Evolutionary conservation across 2,797 vertebrate species (phyloP).

Genomic region (Florisuga fusca): DNA sequence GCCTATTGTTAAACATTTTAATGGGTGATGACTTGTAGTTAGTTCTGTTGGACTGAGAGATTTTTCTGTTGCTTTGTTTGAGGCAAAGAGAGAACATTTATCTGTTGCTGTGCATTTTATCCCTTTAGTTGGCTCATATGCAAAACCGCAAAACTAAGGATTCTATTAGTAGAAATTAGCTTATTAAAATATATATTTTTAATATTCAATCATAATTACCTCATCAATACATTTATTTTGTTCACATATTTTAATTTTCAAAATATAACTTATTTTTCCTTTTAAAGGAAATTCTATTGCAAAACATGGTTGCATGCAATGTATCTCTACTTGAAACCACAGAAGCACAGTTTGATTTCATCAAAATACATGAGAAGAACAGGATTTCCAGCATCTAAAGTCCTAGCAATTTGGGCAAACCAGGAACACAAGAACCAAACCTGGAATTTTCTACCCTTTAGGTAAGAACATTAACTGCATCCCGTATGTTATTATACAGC

Average conservation of each 20-base stretch:
- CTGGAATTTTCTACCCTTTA: fast-evolving
- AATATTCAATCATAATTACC: not conserved
- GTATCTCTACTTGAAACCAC: not conserved
- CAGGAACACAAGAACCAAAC: not conserved
- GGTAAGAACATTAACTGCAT: not conserved
- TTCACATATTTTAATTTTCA: not conserved
- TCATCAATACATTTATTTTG: not conserved
- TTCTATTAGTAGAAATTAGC: not conserved
- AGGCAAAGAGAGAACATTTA: not conserved
- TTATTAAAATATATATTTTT: not conserved
- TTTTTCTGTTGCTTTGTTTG: not conserved
- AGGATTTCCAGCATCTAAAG: not conserved
- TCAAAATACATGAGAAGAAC: not conserved
- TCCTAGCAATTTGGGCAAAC: not conserved
- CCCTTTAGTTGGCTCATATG: not conserved
- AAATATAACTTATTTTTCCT: not conserved
- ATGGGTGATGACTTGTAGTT: not conserved
- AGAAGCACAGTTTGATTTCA: not conserved
- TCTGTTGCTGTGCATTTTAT: not conserved
- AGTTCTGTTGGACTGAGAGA: not conserved
- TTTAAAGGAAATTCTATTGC: not conserved
- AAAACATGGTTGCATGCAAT: not conserved
- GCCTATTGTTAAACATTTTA: not conserved
- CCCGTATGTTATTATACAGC: not conserved
- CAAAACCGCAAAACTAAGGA: not conserved